These are phyloP conservation scores for Trichomalopsis sarcophagae DNA, from an alignment of 1,140 invertebrate species.

Conservation along the genomic window DNA sequence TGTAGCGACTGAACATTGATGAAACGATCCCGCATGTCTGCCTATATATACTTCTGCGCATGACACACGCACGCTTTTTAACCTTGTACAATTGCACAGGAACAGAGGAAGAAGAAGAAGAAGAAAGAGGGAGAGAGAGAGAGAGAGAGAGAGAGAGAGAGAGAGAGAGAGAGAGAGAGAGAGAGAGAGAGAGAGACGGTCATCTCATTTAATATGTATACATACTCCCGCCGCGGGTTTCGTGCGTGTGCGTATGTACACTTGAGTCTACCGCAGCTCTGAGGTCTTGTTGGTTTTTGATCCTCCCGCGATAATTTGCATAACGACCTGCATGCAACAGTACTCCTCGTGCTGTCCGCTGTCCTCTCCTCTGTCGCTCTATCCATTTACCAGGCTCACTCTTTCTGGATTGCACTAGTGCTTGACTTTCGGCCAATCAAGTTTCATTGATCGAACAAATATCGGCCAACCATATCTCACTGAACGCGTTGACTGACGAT, in stretches of 20 bases:
- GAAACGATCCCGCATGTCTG: background rate
- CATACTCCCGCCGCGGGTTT: background rate
- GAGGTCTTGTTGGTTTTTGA: conserved; percentile 4
- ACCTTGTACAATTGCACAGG: background rate
- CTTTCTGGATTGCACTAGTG: background rate
- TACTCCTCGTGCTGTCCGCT: background rate
- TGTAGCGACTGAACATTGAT: background rate
- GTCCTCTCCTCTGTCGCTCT: background rate
- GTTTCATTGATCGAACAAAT: background rate
- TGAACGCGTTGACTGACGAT: background rate
- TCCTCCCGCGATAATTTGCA: background rate
- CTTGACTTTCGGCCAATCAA: background rate
- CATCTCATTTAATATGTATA: conserved; percentile 19
- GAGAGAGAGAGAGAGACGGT: background rate
- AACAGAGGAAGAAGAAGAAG: background rate
- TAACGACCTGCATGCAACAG: conserved; percentile 1
- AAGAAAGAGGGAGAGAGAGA: background rate
- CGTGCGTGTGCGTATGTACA: background rate
- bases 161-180: background rate
- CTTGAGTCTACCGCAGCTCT: background rate
- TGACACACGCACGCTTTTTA: background rate
- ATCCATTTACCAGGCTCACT: background rate
- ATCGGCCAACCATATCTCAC: background rate
- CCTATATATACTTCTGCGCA: background rate
- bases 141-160: background rate